phyloP scores from a whole-genome alignment of 2,797 vertebrate species.

The Xenops minutus region DNA sequence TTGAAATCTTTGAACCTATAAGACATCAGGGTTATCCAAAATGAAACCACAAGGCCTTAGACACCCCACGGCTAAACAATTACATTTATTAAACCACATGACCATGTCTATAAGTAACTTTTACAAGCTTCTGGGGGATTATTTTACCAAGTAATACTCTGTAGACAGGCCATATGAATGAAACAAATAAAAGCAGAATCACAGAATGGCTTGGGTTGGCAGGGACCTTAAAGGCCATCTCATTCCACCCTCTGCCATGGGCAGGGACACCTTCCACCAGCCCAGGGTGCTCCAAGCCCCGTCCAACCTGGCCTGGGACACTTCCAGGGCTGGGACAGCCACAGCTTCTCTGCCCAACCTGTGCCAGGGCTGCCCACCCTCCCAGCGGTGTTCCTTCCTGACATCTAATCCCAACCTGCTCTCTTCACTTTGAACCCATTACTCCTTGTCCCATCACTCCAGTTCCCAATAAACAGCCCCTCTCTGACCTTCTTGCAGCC shows the following conservation, averaged over 20 bases:
- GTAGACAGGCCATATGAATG: neutral
- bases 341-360: too few relatives aligned
- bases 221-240: neutral
- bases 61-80: neutral
- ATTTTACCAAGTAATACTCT: neutral
- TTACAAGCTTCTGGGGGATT: neutral
- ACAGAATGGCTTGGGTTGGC: neutral
- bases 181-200: neutral
- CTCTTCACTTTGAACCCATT: too few relatives aligned
- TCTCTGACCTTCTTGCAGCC: neutral
- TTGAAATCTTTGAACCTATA: neutral
- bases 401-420: neutral
- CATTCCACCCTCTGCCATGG: neutral
- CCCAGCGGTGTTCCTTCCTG: neutral
- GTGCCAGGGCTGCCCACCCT: neutral
- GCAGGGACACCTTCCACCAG: neutral
- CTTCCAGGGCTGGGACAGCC: neutral
- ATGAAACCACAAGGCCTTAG: neutral
- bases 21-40: neutral
- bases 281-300: neutral
- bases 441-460: neutral
- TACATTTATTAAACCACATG: neutral
- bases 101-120: neutral
- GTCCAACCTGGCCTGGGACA: neutral
- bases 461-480: neutral